phyloP scores from a whole-genome alignment of 2,888 invertebrate species.

The Stegana nigrithorax region DNA sequence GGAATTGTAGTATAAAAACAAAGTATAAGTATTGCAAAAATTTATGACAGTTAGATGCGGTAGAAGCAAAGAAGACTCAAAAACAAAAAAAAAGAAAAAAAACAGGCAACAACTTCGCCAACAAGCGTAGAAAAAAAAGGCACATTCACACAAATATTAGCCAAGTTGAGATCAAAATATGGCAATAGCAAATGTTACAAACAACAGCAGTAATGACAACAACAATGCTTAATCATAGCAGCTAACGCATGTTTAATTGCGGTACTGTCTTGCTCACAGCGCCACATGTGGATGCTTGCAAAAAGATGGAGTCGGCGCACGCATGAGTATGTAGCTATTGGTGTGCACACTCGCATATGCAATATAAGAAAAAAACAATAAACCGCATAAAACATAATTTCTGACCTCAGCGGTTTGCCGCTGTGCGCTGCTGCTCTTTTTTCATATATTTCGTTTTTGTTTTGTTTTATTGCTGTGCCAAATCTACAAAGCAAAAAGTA shows the following conservation, averaged over 20 bases:
- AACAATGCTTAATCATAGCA: too few relatives aligned
- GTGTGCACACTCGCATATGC: too few relatives aligned
- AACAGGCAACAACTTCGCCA: too few relatives aligned
- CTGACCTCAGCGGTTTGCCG: not conserved
- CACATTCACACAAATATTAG: too few relatives aligned
- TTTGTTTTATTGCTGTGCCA: conserved; percentile 36
- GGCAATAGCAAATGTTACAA: not conserved
- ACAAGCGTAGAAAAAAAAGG: not conserved
- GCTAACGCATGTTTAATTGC: too few relatives aligned
- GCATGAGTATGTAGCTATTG: too few relatives aligned
- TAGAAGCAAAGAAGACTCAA: not conserved
- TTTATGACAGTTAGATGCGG: not conserved
- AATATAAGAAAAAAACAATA: conserved; percentile 41
- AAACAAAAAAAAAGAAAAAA: not conserved
- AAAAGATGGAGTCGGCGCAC: conserved; percentile 23
- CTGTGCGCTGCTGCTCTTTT: not conserved
- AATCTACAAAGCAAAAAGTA: conserved; percentile 30
- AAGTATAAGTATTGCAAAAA: conserved; percentile 2
- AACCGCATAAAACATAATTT: conserved; percentile 41
- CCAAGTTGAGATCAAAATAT: conserved; percentile 5
- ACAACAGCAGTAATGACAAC: too few relatives aligned
- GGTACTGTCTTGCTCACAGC: too few relatives aligned
- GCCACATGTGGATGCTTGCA: too few relatives aligned
- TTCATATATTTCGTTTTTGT: conserved; percentile 13
- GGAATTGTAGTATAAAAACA: conserved; percentile 5